Evolutionary conservation across 2,888 invertebrate genomes (phyloP), one percentile per base, ranked within the genome.

Genomic region (Deilephila porcellus): DNA sequence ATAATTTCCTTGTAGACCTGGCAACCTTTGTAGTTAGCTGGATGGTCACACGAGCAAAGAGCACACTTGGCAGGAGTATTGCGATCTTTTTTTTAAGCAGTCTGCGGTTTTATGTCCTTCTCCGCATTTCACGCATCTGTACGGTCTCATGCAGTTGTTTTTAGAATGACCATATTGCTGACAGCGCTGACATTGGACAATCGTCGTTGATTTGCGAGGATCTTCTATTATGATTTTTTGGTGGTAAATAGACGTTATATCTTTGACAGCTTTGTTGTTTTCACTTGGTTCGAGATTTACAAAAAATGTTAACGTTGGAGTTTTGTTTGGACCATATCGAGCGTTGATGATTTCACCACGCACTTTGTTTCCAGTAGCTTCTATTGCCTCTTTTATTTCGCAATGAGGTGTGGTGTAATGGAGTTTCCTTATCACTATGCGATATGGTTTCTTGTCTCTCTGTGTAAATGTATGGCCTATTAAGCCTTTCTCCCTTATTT

Each of bases 391-490:
- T 19, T n/a, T 60, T 76, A 80, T 80, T 0, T 52, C 71, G 20
- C 32, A 20, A 37, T 74, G 71, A 6, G 79, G 80, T 3, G 80
- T 80, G 1, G 78, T 77, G 32, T 77, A 73, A 53, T 80, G 79
- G 1, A 82, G 74, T 60, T 81, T 78, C 74, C 73, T 79, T 11
- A 80, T 82, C 4, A 82, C 80, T 25, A 83, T 77, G 34, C 82
- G 70, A 25, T 63, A 78, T n/a, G 70, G 62, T 60, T 71, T 74
- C 14, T 71, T 29, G 4, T 81, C 79, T 74, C 82, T 82, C 56
- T 34, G 52, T 8, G 70, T 79, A 67, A 83, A 81, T 11, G 81
- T 82, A 53, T 81, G 80, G 0, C 78, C 80, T 14, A 81, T 83
- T 0, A 83, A 64, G 1, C 77, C 79, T 14, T 75, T 77, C 29